Base-by-base conservation (phyloP, 2,797 vertebrate genomes). In the Oreortyx pictus region DNA sequence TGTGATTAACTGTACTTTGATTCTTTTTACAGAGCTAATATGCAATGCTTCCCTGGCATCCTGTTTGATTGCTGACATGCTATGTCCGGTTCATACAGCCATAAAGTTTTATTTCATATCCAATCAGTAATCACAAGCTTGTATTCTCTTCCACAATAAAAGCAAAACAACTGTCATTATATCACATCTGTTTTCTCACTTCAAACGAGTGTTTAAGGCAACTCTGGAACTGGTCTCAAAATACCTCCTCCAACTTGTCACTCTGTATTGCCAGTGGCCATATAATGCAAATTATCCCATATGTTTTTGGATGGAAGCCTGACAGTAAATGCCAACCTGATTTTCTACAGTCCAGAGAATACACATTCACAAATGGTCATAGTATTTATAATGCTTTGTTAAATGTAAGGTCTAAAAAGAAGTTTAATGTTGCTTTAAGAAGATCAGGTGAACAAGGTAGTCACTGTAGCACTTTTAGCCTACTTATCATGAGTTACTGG, bases 101-200 rank as follows among this genome's bases (percentile, higher is more conserved):
- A 59, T 72, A 62, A 90, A 74, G 19, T 75, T 89, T 66, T 66
- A 31, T 68, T 89, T 75, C 73, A 75, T 46, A 81, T 75, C 70
- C 85, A 78, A 1, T 39, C 70, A 56, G 73, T 56, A 93, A 62
- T 89, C 82, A 86, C 75, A 83, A 72, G 14, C 56, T 78, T 56
- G 14, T 39, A 83, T 76, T 84, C 71, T 74, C 76, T 86, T 75
- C 37, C 56, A 75, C 46, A 81, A 50, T 70, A 74, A 91, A 94
- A 78, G 15, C 56, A 81, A 81, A 78, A 68, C 35, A 84, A 31
- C 43, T 74, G 25, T 59, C 75, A 64, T 81, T 85, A 44, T 62
- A 94, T 90, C 27, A n/a, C 72, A 49, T 81, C 77, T 91, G 60
- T 47, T 90, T 93, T 86, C 86, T 57, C 61, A 47, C 49, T 91